Percentiles rank a stretch among this genome's conserved stretches.
These are phyloP conservation scores for Acleris emargana DNA, from an alignment of 2,888 invertebrate species.

Conservation along the genomic window DNA sequence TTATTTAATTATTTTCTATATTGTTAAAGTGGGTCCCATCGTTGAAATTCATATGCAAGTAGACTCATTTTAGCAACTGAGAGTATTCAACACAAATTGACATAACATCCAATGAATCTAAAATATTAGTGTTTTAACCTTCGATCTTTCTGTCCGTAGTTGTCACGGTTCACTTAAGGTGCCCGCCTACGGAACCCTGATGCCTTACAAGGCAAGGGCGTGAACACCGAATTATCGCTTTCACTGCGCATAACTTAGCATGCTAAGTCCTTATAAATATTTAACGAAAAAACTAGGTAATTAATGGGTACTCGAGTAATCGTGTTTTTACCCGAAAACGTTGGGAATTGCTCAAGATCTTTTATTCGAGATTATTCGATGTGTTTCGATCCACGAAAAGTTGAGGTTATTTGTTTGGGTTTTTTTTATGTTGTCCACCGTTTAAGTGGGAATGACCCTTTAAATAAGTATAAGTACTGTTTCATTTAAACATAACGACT, in stretches of 20 bases:
- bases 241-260: conserved; percentile 74
- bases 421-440: background rate
- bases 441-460: background rate
- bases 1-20: too few species aligned
- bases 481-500: too few species aligned
- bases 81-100: too few species aligned
- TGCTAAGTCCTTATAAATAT: conserved; percentile 60
- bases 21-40: too few species aligned
- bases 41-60: too few species aligned
- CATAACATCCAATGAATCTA: too few species aligned
- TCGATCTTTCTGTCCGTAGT: too few species aligned
- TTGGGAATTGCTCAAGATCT: conserved; percentile 55
- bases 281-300: conserved; percentile 55
- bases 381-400: background rate
- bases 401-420: background rate
- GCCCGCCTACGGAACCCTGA: conserved; percentile 12
- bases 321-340: conserved; percentile 60
- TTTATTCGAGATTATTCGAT: conserved; percentile 47
- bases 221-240: conserved; percentile 64
- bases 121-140: too few species aligned
- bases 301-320: conserved; percentile 57
- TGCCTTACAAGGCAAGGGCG: conserved; percentile 33
- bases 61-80: too few species aligned
- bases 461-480: background rate
- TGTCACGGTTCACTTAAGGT: too few species aligned